These are phyloP conservation scores for Drosophila aff. DNA, from an alignment of 1,140 invertebrate species.

Conservation along the genomic window DNA sequence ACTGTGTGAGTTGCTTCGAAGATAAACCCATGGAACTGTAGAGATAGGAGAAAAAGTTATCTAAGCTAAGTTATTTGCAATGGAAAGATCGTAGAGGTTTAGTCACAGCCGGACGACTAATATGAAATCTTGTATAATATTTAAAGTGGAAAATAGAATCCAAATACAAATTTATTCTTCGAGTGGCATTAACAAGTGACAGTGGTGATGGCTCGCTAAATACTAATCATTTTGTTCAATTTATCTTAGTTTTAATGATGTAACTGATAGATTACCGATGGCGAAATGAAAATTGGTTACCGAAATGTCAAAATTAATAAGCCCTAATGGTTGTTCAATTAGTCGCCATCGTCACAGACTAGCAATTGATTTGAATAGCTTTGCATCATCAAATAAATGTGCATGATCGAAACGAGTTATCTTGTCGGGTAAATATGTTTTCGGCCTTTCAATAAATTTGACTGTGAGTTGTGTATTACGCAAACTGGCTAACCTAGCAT, in stretches of 20 bases:
- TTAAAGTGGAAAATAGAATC: neutral
- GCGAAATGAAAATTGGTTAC: slow-evolving; percentile 63
- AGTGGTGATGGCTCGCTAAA: slow-evolving; percentile 43
- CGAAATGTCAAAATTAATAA: slow-evolving; percentile 76
- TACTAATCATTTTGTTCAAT: slow-evolving; percentile 31
- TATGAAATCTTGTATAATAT: neutral
- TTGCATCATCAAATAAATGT: slow-evolving; percentile 46
- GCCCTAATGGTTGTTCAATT: slow-evolving; percentile 61
- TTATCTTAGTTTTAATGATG: slow-evolving; percentile 22
- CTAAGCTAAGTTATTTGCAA: too few relatives aligned
- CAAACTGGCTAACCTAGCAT: neutral
- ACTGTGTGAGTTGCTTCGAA: too few relatives aligned
- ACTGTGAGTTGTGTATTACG: slow-evolving; percentile 15
- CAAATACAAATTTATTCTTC: neutral
- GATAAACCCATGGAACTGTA: too few relatives aligned
- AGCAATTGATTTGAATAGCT: slow-evolving; percentile 12
- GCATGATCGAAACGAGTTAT: slow-evolving; percentile 18
- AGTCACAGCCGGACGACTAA: neutral
- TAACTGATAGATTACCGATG: slow-evolving; percentile 50
- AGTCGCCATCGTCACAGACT: slow-evolving; percentile 22
- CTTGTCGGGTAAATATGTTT: neutral
- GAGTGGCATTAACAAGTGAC: neutral
- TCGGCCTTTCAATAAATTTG: neutral
- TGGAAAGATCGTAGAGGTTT: too few relatives aligned
- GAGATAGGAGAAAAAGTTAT: too few relatives aligned